These are phyloP conservation scores for Ciconia stormi DNA, from an alignment of 2,113 vertebrate species.

Conservation along the genomic window DNA sequence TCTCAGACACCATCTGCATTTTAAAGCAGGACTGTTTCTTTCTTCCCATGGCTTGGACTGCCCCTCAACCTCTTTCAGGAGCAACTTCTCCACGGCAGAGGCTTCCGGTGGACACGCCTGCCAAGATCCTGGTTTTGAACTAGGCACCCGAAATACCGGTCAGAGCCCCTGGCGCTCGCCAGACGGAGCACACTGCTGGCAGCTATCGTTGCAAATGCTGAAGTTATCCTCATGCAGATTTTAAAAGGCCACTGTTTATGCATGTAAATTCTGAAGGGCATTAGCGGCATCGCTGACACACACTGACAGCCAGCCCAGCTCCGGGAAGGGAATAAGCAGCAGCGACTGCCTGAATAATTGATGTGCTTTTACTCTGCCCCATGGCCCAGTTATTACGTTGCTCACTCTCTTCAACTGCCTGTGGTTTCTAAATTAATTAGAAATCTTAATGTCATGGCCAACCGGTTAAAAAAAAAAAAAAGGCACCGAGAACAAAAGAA, in stretches of 20 bases:
- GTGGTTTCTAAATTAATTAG: constrained; percentile 70
- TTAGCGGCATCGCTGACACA: constrained; percentile 68
- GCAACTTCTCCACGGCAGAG: not conserved
- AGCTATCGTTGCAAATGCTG: constrained; percentile 19
- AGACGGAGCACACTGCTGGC: not conserved
- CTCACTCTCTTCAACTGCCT: constrained; percentile 55
- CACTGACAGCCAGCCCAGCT: constrained; percentile 68
- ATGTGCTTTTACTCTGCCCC: constrained; percentile 65
- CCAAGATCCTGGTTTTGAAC: not conserved
- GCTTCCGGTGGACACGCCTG: not conserved
- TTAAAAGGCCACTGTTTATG: constrained; percentile 67
- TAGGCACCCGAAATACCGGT: not conserved
- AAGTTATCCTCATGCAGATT: constrained; percentile 52
- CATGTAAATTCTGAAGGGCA: constrained; percentile 72
- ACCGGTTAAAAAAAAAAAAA: not conserved
- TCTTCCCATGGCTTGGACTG: fast-evolving
- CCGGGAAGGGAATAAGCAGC: constrained; percentile 62
- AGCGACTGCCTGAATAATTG: constrained; percentile 70
- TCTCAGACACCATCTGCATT: not conserved
- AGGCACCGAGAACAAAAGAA: not conserved
- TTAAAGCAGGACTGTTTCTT: not conserved
- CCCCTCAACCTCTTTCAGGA: not conserved
- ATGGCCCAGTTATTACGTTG: constrained; percentile 59
- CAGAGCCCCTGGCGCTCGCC: fast-evolving
- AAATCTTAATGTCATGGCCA: constrained; percentile 62